These are phyloP conservation scores for Aspidiotus destructor DNA, from an alignment of 2,888 invertebrate species.

Conservation along the genomic window DNA sequence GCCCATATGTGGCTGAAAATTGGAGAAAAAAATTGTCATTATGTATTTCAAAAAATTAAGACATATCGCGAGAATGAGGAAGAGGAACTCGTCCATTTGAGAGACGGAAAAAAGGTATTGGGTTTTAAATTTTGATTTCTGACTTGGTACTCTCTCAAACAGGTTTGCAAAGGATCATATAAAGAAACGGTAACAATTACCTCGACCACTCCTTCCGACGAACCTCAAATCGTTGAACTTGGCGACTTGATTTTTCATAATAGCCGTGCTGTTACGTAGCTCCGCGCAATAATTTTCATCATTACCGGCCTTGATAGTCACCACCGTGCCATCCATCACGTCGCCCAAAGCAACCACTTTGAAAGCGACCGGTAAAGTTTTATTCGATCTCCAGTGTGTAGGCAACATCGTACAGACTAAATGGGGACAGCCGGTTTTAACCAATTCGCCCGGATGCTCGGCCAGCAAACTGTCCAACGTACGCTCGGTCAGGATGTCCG, in stretches of 20 bases:
- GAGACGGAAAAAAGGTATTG: too few relatives aligned
- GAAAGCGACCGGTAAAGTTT: conserved; percentile 90
- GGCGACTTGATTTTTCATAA: conserved; percentile 94
- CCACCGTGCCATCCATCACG: conserved; percentile 86
- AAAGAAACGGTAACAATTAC: conserved; percentile 45
- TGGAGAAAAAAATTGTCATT: too few relatives aligned
- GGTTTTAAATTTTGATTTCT: too few relatives aligned
- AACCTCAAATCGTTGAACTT: conserved; percentile 96
- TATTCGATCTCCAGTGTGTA: conserved; percentile 93
- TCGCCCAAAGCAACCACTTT: conserved; percentile 88
- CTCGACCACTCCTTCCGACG: conserved; percentile 92
- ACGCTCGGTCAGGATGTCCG: conserved; percentile 71
- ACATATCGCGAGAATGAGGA: too few relatives aligned
- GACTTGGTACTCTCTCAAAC: too few relatives aligned
- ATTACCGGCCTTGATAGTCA: conserved; percentile 88
- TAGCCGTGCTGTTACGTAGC: conserved; percentile 81
- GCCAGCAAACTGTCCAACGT: conserved; percentile 74
- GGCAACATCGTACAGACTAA: conserved; percentile 82
- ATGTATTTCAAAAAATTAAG: too few relatives aligned
- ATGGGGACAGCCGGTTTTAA: conserved; percentile 90
- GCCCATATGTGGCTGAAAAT: too few relatives aligned
- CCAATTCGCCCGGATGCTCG: conserved; percentile 85
- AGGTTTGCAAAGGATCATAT: too few relatives aligned
- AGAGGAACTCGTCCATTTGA: too few relatives aligned
- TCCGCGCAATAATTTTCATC: conserved; percentile 96